phyloP scores from a whole-genome alignment of 2,113 vertebrate genomes.

The Tapirus terrestris region DNA sequence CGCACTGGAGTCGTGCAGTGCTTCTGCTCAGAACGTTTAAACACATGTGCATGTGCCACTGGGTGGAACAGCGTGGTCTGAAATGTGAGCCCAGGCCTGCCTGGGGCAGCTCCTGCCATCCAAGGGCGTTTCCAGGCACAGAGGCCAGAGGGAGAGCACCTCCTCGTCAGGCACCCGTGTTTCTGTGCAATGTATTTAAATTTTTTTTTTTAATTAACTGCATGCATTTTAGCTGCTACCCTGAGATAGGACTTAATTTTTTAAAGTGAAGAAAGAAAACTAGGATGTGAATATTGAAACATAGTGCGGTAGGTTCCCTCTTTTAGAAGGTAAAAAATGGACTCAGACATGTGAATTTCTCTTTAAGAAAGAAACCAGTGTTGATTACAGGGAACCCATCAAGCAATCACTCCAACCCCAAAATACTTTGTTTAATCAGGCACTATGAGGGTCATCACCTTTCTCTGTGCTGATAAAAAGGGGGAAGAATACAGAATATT shows the following conservation, averaged over 20 bases:
- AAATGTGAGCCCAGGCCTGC: neutral
- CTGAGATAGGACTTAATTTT: neutral
- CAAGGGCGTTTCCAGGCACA: neutral
- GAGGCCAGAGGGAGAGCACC: no score
- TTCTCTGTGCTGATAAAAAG: neutral
- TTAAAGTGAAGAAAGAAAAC: neutral
- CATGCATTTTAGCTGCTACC: neutral
- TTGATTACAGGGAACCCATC: neutral
- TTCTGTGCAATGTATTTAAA: neutral
- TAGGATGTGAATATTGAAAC: neutral
- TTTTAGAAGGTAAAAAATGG: neutral
- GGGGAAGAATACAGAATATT: neutral
- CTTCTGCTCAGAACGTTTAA: no score
- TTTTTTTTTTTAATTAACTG: neutral
- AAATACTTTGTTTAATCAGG: neutral
- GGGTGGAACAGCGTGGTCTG: fast-evolving
- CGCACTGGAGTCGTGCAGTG: fast-evolving
- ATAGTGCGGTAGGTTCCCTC: neutral
- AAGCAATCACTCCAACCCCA: conserved; percentile 21
- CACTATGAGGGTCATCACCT: neutral
- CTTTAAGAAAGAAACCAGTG: conserved; percentile 38
- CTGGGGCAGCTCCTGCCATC: fast-evolving
- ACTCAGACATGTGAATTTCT: neutral
- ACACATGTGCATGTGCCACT: fast-evolving
- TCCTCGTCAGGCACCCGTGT: neutral